These are phyloP conservation scores for human (Homo sapiens) DNA, from an alignment of 2,113 vertebrate genomes.

Conservation along the genomic window GRCh38 chr4:119057001-119057500, in stretches of 20 bases:
- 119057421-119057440: conserved; percentile 84
- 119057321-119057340: neutral
- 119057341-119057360: too few species aligned
- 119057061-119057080: neutral
- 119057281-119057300: too few species aligned
- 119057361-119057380: neutral
- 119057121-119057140: neutral
- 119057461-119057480: conserved; percentile 76
- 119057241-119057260: neutral
- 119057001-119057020: neutral
- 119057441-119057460: conserved; percentile 78
- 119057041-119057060: neutral
- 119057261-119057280: neutral
- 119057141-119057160: neutral
- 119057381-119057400: conserved; percentile 78
- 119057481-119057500: conserved; percentile 76
- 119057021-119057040: neutral
- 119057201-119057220: too few species aligned
- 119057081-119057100: too few species aligned
- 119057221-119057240: neutral
- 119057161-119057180: neutral
- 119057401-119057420: conserved; percentile 86
- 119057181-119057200: neutral
- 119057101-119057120: neutral
- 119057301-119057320: neutral